Conservation (phyloP, 2,888 invertebrate genomes). For the Luffia ferchaultella region DNA sequence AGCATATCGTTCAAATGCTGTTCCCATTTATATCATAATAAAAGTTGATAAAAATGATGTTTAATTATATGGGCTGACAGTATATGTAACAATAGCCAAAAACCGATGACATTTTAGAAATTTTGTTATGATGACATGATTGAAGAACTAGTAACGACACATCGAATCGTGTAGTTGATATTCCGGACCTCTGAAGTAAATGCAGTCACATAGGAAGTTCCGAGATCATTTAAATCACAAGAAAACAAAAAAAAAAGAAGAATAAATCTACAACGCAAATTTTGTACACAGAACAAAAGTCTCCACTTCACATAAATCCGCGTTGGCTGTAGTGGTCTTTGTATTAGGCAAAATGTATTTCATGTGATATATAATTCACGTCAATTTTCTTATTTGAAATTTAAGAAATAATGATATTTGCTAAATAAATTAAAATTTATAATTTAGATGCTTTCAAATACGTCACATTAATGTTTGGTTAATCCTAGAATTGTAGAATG, state of each 20-base stretch:
- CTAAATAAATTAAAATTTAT: too few relatives aligned
- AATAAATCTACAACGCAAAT: background rate
- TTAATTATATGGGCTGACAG: too few relatives aligned
- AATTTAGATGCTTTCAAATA: too few relatives aligned
- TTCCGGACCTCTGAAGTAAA: background rate
- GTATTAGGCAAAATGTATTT: background rate
- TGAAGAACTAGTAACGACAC: constrained; percentile 15
- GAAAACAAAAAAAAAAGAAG: too few relatives aligned
- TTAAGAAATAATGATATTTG: too few relatives aligned
- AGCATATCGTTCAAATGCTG: too few relatives aligned
- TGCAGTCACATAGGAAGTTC: background rate
- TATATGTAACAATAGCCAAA: background rate
- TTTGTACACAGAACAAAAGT: background rate
- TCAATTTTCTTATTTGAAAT: too few relatives aligned
- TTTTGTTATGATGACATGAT: constrained; percentile 14
- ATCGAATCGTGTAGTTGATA: background rate
- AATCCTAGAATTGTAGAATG: too few relatives aligned
- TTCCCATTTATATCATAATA: background rate
- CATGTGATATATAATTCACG: too few relatives aligned
- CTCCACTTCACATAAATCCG: too few relatives aligned
- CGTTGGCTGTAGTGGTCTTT: background rate
- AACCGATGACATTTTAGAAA: background rate
- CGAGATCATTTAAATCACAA: background rate
- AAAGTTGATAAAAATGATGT: constrained; percentile 12
- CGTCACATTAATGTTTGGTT: too few relatives aligned